Evolutionary conservation across 2,888 invertebrate genomes (phyloP).

Genomic region (Xestia c-nigrum): DNA sequence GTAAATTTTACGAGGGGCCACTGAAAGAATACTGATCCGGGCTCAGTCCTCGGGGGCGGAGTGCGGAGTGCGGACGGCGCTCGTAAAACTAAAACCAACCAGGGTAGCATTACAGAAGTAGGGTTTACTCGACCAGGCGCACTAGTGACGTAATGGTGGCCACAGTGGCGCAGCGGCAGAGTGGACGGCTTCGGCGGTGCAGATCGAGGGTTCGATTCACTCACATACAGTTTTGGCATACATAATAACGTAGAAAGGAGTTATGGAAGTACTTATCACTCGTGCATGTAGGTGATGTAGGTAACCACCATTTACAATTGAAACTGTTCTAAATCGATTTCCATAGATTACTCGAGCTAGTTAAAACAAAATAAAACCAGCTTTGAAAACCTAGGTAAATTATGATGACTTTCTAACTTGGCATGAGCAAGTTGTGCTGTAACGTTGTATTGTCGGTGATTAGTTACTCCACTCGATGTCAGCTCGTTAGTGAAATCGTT

Average conservation of each 20-base stretch:
- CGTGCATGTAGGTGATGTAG: no score
- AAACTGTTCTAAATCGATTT: neutral
- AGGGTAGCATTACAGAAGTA: neutral
- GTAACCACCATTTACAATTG: neutral
- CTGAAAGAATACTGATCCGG: conserved; percentile 58
- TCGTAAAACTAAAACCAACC: conserved; percentile 62
- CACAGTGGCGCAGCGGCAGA: neutral
- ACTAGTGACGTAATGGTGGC: neutral
- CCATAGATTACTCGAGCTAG: neutral
- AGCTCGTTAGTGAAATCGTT: neutral
- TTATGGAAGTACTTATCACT: no score
- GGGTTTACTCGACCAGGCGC: neutral
- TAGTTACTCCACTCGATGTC: neutral
- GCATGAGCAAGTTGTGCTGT: neutral
- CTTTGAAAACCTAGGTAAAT: neutral
- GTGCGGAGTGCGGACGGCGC: conserved; percentile 41
- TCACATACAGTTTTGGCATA: no score
- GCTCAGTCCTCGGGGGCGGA: conserved; percentile 6
- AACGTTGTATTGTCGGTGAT: neutral
- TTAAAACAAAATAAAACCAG: neutral
- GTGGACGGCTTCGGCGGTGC: neutral
- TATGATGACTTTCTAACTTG: neutral
- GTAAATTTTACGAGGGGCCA: conserved; percentile 65
- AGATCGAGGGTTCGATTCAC: conserved; percentile 14
- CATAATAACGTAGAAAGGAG: neutral